phyloP scores from a whole-genome alignment of 2,797 vertebrate species.

The Furcifer pardalis region DNA sequence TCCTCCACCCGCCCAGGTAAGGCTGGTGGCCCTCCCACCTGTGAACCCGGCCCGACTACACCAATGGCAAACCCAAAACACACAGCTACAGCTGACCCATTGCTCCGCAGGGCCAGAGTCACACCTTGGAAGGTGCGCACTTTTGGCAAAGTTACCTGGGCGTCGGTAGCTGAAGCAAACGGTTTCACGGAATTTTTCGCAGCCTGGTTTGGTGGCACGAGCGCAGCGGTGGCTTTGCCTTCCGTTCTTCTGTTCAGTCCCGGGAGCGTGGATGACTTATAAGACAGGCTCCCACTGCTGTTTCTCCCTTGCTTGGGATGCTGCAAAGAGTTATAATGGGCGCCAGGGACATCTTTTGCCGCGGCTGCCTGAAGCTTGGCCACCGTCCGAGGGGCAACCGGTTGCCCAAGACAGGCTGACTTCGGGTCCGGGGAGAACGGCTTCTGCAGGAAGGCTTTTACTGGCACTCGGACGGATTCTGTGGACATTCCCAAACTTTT shows the following conservation, averaged over 20 bases:
- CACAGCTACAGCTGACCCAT: no score
- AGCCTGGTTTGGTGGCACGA: slow-evolving; percentile 67
- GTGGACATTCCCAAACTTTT: slow-evolving; percentile 81
- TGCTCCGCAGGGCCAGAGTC: no score
- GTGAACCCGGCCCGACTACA: no score
- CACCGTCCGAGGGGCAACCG: slow-evolving; percentile 51
- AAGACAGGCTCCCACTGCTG: neutral
- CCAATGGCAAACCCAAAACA: no score
- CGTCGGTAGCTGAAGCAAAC: slow-evolving; percentile 54
- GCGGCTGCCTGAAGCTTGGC: slow-evolving; percentile 60
- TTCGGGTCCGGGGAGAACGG: slow-evolving; percentile 57
- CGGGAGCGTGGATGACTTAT: slow-evolving; percentile 55
- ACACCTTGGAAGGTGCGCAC: neutral
- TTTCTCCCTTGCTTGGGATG: slow-evolving; percentile 53
- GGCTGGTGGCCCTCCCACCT: no score
- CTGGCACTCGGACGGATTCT: slow-evolving; percentile 87
- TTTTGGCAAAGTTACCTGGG: slow-evolving; percentile 69
- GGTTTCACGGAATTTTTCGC: slow-evolving; percentile 71
- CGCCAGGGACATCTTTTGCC: slow-evolving; percentile 57
- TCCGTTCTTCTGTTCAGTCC: slow-evolving; percentile 68
- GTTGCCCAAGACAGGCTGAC: slow-evolving; percentile 55
- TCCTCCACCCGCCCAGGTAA: no score
- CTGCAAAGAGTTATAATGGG: slow-evolving; percentile 65
- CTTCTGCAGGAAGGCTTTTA: slow-evolving; percentile 82
- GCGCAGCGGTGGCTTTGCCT: slow-evolving; percentile 70